Conservation (phyloP, 2,888 invertebrate species). For the Leptopilina syphax region DNA sequence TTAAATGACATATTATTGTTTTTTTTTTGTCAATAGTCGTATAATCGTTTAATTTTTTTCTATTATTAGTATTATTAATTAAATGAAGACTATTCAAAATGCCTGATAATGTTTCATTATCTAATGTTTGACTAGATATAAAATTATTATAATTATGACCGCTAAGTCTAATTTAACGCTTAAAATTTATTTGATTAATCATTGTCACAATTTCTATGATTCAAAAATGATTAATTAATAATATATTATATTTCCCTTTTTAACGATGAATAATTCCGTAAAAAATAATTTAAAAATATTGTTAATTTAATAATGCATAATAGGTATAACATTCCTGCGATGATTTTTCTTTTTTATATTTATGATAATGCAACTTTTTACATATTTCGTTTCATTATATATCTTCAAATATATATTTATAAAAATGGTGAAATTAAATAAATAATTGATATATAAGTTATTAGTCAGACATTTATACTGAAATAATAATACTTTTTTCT, state of each 20-base stretch:
- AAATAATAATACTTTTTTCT: not conserved
- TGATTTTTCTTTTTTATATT: not conserved
- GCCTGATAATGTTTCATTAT: not conserved
- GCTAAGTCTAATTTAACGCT: too few relatives aligned
- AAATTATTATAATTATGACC: not conserved
- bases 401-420: not conserved
- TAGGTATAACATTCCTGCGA: constrained; percentile 7
- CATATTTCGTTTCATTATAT: constrained; percentile 12
- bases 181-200: not conserved
- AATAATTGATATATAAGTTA: not conserved
- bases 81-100: not conserved
- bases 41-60: too few relatives aligned
- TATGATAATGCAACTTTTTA: constrained; percentile 15
- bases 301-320: not conserved
- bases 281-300: constrained; percentile 18
- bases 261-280: not conserved
- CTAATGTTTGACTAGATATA: constrained; percentile 10
- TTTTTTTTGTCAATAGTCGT: not conserved
- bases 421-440: not conserved
- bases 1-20: not conserved
- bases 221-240: not conserved
- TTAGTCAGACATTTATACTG: not conserved
- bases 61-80: not conserved
- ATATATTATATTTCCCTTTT: not conserved
- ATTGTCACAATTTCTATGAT: constrained; percentile 13